phyloP scores from a whole-genome alignment of 2,113 vertebrate genomes.

The Tylochromis polylepis region DNA sequence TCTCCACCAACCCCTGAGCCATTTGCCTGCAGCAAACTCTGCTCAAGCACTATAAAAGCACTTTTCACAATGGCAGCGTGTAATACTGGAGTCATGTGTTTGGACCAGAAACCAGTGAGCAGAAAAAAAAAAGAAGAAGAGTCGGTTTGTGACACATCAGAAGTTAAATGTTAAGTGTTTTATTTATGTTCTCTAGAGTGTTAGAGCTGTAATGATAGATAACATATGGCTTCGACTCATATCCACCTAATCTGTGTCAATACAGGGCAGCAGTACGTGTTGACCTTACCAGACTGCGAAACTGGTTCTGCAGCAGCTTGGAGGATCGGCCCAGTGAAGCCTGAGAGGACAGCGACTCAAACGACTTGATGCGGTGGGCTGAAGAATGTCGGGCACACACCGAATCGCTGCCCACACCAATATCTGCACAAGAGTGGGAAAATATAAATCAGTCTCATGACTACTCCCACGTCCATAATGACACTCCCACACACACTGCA shows the following conservation, averaged over 20 bases:
- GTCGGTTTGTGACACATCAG: not conserved
- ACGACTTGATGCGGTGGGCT: slow-evolving; percentile 92
- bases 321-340: slow-evolving; percentile 85
- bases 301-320: slow-evolving; percentile 93
- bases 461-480: not conserved
- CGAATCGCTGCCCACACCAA: slow-evolving; percentile 93
- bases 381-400: slow-evolving; percentile 88
- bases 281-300: slow-evolving; percentile 91
- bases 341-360: slow-evolving; percentile 91
- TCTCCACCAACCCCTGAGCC: not conserved
- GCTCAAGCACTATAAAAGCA: not conserved
- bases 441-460: slow-evolving; percentile 7
- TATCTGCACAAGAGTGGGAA: slow-evolving; percentile 75
- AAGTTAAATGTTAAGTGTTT: not conserved
- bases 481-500: not conserved
- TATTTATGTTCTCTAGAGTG: not conserved
- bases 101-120: not conserved
- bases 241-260: not conserved
- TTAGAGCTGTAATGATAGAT: not conserved
- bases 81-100: not conserved
- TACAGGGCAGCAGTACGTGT: not conserved
- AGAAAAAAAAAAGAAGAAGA: not conserved
- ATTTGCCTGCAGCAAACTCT: not conserved
- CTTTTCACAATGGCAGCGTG: not conserved
- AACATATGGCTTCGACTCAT: not conserved